A percentile compares a stretch with the other conserved stretches of the same genome.
These are phyloP conservation scores for Formica aserva DNA, from an alignment of 2,888 invertebrate genomes.

Conservation along the genomic window DNA sequence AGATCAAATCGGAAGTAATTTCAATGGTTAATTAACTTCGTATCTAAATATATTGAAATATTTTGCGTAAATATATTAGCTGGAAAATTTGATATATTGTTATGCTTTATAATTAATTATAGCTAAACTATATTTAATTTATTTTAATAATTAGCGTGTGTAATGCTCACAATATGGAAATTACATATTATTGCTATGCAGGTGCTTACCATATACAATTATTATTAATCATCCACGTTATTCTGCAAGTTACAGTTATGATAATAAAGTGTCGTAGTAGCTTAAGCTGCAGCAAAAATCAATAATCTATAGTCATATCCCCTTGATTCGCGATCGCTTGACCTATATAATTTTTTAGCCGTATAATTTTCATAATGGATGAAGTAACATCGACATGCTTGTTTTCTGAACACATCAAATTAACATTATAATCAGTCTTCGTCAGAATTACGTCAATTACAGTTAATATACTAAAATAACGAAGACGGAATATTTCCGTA, in stretches of 20 bases:
- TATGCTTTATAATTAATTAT: background rate
- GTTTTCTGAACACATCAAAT: slow-evolving; percentile 48
- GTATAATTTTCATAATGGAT: slow-evolving; percentile 54
- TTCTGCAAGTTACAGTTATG: slow-evolving; percentile 38
- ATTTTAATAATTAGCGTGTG: background rate
- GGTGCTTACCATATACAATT: background rate
- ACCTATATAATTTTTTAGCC: slow-evolving; percentile 56
- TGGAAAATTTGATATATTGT: background rate
- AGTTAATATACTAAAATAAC: slow-evolving; percentile 37
- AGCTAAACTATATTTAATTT: background rate
- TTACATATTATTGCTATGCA: background rate
- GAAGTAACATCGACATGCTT: slow-evolving; percentile 48
- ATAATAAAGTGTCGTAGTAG: slow-evolving; percentile 24
- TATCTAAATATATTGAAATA: background rate
- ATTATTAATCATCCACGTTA: slow-evolving; percentile 29
- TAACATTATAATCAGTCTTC: slow-evolving; percentile 47
- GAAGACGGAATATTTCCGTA: slow-evolving; percentile 13
- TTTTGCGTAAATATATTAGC: slow-evolving; percentile 5
- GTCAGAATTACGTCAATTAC: slow-evolving; percentile 47
- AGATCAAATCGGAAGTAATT: background rate
- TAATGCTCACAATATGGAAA: slow-evolving; percentile 15
- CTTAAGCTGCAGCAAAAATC: slow-evolving; percentile 43
- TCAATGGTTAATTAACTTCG: background rate
- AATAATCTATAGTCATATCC: slow-evolving; percentile 54
- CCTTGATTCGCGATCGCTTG: slow-evolving; percentile 57